Evolutionary conservation across 2,888 invertebrate genomes (phyloP).

Genomic region (Ametastegia equiseti): DNA sequence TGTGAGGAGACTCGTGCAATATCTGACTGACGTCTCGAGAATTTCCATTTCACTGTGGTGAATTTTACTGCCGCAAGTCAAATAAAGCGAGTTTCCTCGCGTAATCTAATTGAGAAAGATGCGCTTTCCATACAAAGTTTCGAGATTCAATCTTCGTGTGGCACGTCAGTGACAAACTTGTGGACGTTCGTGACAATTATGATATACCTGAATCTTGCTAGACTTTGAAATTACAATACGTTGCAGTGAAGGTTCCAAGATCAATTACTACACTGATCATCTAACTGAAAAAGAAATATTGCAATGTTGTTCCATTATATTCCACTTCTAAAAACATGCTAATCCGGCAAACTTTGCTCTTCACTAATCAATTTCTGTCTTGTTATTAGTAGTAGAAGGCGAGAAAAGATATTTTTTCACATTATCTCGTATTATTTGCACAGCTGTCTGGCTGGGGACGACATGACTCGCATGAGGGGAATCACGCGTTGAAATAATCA

Average conservation of each 20-base stretch:
- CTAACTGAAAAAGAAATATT: neutral
- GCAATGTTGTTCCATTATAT: neutral
- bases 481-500: neutral
- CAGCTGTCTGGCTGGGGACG: neutral
- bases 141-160: neutral
- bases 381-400: neutral
- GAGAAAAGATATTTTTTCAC: neutral
- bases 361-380: neutral
- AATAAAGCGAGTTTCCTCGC: neutral
- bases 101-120: neutral
- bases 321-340: neutral
- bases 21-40: slow-evolving; percentile 14
- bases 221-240: neutral
- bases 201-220: neutral
- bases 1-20: neutral
- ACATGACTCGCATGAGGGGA: neutral
- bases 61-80: neutral
- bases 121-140: neutral
- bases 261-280: neutral
- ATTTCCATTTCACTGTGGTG: neutral
- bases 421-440: neutral
- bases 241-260: neutral
- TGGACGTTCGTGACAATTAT: neutral
- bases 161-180: neutral
- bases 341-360: neutral